These are phyloP conservation scores for Pangasius sanitwongsei DNA, from an alignment of 2,797 vertebrate genomes.

Conservation along the genomic window DNA sequence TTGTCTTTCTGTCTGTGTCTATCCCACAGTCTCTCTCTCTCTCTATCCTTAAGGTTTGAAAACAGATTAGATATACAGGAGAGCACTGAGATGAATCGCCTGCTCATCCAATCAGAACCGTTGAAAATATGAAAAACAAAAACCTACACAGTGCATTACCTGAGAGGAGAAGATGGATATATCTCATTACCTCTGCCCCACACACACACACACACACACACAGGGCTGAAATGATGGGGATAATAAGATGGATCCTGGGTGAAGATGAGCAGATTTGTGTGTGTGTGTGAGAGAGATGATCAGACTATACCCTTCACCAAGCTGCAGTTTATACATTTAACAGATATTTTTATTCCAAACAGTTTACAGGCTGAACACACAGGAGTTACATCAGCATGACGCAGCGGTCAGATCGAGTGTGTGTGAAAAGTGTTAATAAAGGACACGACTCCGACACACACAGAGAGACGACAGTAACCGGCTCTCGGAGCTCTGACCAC, in stretches of 20 bases:
- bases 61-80: slow-evolving; percentile 25
- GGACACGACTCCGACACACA: background rate
- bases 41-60: background rate
- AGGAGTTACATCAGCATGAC: background rate
- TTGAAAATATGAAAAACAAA: slow-evolving; percentile 27
- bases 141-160: slow-evolving; percentile 40
- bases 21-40: background rate
- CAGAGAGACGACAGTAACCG: background rate
- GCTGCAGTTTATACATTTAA: background rate
- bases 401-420: background rate
- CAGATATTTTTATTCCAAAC: background rate
- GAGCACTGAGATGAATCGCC: slow-evolving; percentile 41
- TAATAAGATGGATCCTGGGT: slow-evolving; percentile 1
- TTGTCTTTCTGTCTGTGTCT: background rate
- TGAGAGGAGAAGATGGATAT: slow-evolving; percentile 34
- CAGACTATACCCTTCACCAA: background rate
- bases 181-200: slow-evolving; percentile 28
- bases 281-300: background rate
- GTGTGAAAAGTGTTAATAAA: background rate
- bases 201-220: background rate
- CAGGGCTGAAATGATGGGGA: background rate
- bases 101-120: slow-evolving; percentile 40
- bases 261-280: background rate
- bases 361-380: background rate
- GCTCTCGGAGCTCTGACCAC: too few relatives aligned